phyloP scores from a whole-genome alignment of 30 jellyfish, hydroid and myxozoan species.

The Aurelia aurita complex sp. Pacific region DNA sequence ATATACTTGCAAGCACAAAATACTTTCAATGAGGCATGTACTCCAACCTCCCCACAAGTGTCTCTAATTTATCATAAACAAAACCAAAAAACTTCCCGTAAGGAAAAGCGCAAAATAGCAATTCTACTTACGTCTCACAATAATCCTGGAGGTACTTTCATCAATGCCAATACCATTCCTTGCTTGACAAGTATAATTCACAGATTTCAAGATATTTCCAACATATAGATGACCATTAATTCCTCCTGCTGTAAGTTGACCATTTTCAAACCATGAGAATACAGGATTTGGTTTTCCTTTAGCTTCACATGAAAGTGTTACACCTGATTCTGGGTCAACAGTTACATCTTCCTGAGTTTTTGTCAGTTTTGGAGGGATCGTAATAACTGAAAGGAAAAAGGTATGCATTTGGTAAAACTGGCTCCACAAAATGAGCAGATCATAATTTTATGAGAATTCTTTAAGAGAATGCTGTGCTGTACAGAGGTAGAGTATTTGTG shows the following conservation, averaged over 20 bases:
- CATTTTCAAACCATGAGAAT: constrained; percentile 67
- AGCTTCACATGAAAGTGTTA: constrained; percentile 55
- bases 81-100: too few species aligned
- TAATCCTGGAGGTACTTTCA: constrained; percentile 49
- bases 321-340: constrained; percentile 60
- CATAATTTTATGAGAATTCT: too few species aligned
- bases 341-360: constrained; percentile 44
- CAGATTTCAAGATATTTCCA: constrained; percentile 19
- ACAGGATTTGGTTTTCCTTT: constrained; percentile 76
- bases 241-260: constrained; percentile 53
- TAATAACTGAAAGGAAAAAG: constrained; percentile 32
- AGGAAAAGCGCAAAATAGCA: neutral
- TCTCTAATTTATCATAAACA: too few species aligned
- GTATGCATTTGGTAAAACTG: too few species aligned
- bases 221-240: constrained; percentile 48
- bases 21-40: too few species aligned
- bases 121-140: constrained; percentile 72
- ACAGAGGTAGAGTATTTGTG: too few species aligned
- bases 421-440: too few species aligned
- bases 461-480: too few species aligned
- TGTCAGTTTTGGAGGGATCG: constrained; percentile 64
- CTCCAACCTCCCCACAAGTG: too few species aligned
- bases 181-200: constrained; percentile 75
- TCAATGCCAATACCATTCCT: constrained; percentile 74
- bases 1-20: too few species aligned